Percentiles rank a stretch among this genome's conserved stretches.
These are phyloP conservation scores for Platycheirus rosarum DNA, from an alignment of 2,888 invertebrate genomes.

Conservation along the genomic window DNA sequence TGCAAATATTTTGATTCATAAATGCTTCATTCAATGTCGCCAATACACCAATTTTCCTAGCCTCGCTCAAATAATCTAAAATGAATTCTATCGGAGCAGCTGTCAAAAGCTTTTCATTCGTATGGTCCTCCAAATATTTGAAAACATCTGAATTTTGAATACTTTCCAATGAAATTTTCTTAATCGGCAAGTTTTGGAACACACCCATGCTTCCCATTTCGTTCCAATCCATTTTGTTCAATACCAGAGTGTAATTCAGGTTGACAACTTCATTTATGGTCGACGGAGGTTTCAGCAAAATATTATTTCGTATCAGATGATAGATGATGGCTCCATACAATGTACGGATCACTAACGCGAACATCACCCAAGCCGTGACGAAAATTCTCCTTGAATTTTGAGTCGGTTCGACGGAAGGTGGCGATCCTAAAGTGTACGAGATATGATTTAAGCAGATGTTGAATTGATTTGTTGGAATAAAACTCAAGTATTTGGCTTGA, in stretches of 20 bases:
- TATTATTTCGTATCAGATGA: conserved; percentile 75
- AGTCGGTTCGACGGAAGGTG: conserved; percentile 46
- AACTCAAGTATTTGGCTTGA: conserved; percentile 58
- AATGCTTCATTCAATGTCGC: conserved; percentile 13
- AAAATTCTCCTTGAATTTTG: conserved; percentile 67
- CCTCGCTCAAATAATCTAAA: conserved; percentile 56
- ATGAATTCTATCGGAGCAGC: conserved; percentile 71
- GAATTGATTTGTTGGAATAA: conserved; percentile 75
- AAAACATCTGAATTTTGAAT: conserved; percentile 61
- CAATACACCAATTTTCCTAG: conserved; percentile 49
- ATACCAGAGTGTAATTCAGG: conserved; percentile 69
- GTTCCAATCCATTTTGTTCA: conserved; percentile 67
- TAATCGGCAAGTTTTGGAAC: conserved; percentile 40
- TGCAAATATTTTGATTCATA: conserved; percentile 49
- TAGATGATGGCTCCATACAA: conserved; percentile 76
- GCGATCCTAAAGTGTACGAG: conserved; percentile 70
- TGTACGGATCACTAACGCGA: conserved; percentile 75
- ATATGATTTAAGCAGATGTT: conserved; percentile 20
- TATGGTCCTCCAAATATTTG: conserved; percentile 61
- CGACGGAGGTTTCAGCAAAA: conserved; percentile 75
- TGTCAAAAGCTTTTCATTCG: conserved; percentile 28
- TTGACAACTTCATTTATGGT: conserved; percentile 70
- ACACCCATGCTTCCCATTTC: conserved; percentile 63
- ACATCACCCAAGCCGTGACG: conserved; percentile 75
- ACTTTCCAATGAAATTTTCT: conserved; percentile 39